Evolutionary conservation across 2,113 vertebrate species (phyloP).

Genomic region (Alligator mississippiensis): DNA sequence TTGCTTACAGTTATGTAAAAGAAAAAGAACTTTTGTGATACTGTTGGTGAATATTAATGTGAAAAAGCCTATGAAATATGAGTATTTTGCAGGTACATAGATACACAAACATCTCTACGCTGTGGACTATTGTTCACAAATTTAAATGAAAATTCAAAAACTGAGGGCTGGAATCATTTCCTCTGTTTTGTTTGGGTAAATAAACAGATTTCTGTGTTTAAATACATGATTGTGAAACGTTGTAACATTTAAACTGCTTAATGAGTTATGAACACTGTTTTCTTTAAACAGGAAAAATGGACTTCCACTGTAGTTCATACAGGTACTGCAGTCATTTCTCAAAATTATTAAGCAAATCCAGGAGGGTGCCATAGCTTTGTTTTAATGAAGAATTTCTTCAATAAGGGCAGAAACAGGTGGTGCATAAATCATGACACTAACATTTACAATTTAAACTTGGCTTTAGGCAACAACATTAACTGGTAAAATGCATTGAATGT

Average conservation of each 20-base stretch:
- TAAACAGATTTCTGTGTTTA: slow-evolving; percentile 89
- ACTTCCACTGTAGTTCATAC: background rate
- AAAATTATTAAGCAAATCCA: background rate
- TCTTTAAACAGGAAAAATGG: slow-evolving; percentile 6
- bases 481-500: background rate
- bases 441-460: background rate
- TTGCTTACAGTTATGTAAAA: slow-evolving; percentile 86
- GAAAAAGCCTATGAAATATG: slow-evolving; percentile 88
- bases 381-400: slow-evolving; percentile 8
- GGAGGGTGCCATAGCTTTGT: background rate
- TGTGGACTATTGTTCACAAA: slow-evolving; percentile 84
- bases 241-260: slow-evolving; percentile 31
- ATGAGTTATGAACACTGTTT: background rate
- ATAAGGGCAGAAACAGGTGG: background rate
- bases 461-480: background rate
- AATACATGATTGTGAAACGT: slow-evolving; percentile 75
- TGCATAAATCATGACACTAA: slow-evolving; percentile 1
- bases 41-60: slow-evolving; percentile 91
- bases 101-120: slow-evolving; percentile 82
- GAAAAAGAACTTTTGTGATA: slow-evolving; percentile 88
- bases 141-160: slow-evolving; percentile 84
- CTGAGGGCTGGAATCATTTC: slow-evolving; percentile 86
- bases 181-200: slow-evolving; percentile 88
- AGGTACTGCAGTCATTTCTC: background rate
- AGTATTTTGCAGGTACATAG: slow-evolving; percentile 88